phyloP scores from a whole-genome alignment of 2,797 vertebrate genomes.

The Neomorphus geoffroyi region DNA sequence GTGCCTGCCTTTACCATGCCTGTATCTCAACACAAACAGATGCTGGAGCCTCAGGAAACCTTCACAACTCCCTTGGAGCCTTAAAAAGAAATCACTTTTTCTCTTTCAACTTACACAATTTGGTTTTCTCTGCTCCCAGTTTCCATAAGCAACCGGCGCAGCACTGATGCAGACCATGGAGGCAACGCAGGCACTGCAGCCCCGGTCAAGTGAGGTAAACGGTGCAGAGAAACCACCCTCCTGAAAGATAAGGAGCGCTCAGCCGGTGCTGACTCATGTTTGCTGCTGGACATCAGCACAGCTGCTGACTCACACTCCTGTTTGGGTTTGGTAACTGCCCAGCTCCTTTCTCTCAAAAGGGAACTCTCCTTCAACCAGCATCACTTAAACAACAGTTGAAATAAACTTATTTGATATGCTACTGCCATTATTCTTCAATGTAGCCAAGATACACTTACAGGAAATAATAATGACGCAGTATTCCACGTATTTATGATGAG shows the following conservation, averaged over 20 bases:
- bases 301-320: conserved; percentile 26
- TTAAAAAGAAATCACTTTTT: neutral
- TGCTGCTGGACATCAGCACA: neutral
- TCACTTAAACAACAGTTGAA: neutral
- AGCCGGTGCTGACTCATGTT: conserved; percentile 28
- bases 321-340: neutral
- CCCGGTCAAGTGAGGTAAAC: conserved; percentile 34
- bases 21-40: neutral
- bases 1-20: fast-evolving
- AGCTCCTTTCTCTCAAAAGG: neutral
- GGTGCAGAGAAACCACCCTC: conserved; percentile 42
- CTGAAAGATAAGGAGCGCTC: neutral
- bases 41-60: neutral
- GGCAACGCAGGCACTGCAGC: neutral
- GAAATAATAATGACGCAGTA: neutral
- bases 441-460: neutral
- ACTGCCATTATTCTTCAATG: fast-evolving
- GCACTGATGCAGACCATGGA: neutral
- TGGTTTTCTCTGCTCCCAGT: neutral
- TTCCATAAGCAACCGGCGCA: neutral
- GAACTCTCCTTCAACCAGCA: neutral
- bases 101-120: neutral
- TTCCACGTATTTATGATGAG: neutral
- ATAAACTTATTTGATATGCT: neutral
- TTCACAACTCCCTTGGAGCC: neutral